Percentiles rank a stretch among this genome's conserved stretches.
Evolutionary conservation across 2,113 vertebrate species (phyloP).

Genomic region (Sturnira hondurensis): DNA sequence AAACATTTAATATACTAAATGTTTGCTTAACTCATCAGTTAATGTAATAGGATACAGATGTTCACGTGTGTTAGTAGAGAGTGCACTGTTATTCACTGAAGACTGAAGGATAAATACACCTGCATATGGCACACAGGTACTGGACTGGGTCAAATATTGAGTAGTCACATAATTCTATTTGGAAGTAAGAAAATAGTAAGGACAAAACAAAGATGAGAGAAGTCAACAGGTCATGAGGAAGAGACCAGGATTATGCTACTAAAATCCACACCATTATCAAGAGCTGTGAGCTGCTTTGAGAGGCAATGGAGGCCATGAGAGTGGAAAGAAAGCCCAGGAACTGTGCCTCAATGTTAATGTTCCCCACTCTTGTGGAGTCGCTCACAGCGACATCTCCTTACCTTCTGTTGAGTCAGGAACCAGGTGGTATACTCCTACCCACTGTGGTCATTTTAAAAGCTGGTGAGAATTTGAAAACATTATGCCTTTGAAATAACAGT

Average conservation of each 20-base stretch:
- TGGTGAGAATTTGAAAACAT: not conserved
- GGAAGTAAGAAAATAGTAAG: not conserved
- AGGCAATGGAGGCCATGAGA: not conserved
- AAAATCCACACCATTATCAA: not conserved
- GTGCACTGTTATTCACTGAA: not conserved
- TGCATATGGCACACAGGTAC: not conserved
- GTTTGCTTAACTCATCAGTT: not conserved
- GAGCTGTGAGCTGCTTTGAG: not conserved
- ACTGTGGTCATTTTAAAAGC: not conserved
- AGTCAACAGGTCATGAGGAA: not conserved
- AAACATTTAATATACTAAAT: too few species aligned
- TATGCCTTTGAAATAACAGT: not conserved
- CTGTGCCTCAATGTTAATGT: not conserved
- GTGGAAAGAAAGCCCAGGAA: not conserved
- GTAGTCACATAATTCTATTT: not conserved
- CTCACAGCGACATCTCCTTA: not conserved
- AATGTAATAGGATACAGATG: not conserved
- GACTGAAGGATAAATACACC: not conserved
- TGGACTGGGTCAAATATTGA: not conserved
- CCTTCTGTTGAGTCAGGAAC: not conserved
- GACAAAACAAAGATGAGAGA: not conserved
- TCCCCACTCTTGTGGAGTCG: not conserved
- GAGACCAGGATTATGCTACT: not conserved
- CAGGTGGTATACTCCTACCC: not conserved
- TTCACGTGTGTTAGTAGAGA: not conserved